A percentile compares a stretch with the other conserved stretches of the same genome.
Conservation (phyloP, 2,797 vertebrate species). For the Delichon dasypus region DNA sequence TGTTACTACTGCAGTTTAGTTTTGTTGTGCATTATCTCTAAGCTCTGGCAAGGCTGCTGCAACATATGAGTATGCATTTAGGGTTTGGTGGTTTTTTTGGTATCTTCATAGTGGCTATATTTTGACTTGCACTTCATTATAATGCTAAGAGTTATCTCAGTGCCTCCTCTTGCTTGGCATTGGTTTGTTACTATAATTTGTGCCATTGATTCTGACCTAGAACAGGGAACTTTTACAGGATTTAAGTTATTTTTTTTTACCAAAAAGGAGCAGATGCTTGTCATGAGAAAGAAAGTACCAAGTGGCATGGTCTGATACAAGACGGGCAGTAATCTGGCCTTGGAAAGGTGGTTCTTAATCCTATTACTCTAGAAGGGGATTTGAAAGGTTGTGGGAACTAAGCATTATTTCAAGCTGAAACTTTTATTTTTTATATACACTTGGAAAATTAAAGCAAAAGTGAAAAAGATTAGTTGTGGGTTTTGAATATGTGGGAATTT, state of each 20-base stretch:
- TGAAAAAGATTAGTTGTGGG: not conserved
- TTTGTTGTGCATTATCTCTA: not conserved
- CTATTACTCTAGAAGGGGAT: not conserved
- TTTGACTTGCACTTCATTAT: not conserved
- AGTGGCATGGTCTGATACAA: not conserved
- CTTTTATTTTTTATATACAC: not conserved
- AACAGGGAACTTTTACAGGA: not conserved
- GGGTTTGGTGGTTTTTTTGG: too few relatives aligned
- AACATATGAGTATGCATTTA: not conserved
- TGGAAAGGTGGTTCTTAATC: not conserved
- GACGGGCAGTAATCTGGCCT: not conserved
- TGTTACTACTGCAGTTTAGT: not conserved
- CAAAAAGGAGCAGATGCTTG: not conserved
- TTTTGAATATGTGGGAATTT: not conserved
- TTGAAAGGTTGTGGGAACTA: not conserved
- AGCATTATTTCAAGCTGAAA: not conserved
- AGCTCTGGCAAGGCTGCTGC: not conserved
- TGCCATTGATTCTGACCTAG: not conserved
- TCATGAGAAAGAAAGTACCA: not conserved
- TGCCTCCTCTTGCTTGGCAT: not conserved
- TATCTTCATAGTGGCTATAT: not conserved
- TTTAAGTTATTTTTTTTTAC: not conserved
- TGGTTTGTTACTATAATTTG: not conserved
- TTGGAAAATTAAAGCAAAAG: not conserved
- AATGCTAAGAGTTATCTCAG: not conserved